Percentiles rank a stretch among this genome's conserved stretches.
phyloP scores from a whole-genome alignment of 2,797 vertebrate species.

The Oreortyx pictus region DNA sequence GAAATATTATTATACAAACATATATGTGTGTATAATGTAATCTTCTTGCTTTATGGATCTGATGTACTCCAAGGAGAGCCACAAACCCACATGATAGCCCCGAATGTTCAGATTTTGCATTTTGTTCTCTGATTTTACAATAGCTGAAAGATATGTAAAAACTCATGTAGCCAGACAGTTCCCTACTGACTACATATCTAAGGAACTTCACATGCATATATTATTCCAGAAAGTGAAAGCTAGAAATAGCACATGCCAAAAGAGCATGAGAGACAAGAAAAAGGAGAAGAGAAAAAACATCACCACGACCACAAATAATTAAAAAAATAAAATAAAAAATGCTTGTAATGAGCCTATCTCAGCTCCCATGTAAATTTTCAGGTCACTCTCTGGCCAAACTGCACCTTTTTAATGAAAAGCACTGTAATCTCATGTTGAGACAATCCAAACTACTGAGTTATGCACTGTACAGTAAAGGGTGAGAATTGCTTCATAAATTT shows the following conservation, averaged over 20 bases:
- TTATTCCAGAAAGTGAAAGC: slow-evolving; percentile 56
- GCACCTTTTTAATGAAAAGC: background rate
- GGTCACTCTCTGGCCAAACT: background rate
- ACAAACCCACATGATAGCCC: slow-evolving; percentile 68
- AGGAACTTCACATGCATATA: slow-evolving; percentile 65
- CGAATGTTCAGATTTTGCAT: slow-evolving; percentile 60
- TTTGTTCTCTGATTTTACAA: slow-evolving; percentile 60
- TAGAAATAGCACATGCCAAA: slow-evolving; percentile 26
- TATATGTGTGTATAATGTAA: slow-evolving; percentile 52
- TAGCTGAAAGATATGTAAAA: slow-evolving; percentile 69
- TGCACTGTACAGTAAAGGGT: background rate
- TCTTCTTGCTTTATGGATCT: slow-evolving; percentile 44
- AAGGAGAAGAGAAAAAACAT: no score
- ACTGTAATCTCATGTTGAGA: background rate
- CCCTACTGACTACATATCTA: slow-evolving; percentile 65
- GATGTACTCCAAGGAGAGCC: slow-evolving; percentile 50
- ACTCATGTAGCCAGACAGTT: slow-evolving; percentile 61
- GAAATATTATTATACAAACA: slow-evolving; percentile 62
- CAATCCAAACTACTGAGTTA: background rate
- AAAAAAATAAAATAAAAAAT: no score
- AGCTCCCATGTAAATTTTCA: background rate
- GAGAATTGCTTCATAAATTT: background rate
- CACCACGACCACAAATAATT: no score
- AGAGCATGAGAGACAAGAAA: background rate
- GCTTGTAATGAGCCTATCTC: slow-evolving; percentile 6